Conservation (phyloP, 2,797 vertebrate species). For the Xyrichtys novacula region DNA sequence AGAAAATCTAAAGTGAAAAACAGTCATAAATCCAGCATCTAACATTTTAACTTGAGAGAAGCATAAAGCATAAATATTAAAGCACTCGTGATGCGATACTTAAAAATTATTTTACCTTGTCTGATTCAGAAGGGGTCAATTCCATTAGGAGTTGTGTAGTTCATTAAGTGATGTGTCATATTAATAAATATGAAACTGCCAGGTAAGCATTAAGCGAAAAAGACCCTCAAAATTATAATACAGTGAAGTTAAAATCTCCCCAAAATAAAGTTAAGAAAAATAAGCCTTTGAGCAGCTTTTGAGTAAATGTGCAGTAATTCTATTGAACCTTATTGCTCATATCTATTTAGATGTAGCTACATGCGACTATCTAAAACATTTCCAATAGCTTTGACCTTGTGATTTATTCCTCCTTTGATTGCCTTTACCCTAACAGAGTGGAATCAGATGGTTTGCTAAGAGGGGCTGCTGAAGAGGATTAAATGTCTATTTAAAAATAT, state of each 20-base stretch:
- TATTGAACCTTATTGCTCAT: conserved; percentile 15
- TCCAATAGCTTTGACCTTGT: conserved; percentile 5
- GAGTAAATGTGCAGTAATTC: conserved; percentile 11
- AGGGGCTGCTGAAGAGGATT: background rate
- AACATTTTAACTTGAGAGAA: conserved; percentile 5
- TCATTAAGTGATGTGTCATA: too few relatives aligned
- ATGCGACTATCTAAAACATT: conserved; percentile 21
- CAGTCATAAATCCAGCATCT: background rate
- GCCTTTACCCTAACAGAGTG: conserved; percentile 7
- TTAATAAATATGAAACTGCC: too few relatives aligned
- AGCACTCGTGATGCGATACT: too few relatives aligned
- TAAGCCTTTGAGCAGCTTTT: conserved; percentile 8
- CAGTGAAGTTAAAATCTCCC: background rate
- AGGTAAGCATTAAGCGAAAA: too few relatives aligned
- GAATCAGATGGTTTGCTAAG: background rate
- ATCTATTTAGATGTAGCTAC: conserved; percentile 6
- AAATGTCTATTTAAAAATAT: conserved; percentile 3
- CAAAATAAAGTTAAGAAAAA: background rate
- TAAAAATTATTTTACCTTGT: too few relatives aligned
- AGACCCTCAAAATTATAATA: background rate
- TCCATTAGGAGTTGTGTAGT: too few relatives aligned
- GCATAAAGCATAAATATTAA: too few relatives aligned
- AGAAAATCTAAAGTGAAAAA: background rate
- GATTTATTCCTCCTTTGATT: background rate
- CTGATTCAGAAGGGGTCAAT: too few relatives aligned